Conservation (phyloP, 2,888 invertebrate species). For the Cosmia pyralina region DNA sequence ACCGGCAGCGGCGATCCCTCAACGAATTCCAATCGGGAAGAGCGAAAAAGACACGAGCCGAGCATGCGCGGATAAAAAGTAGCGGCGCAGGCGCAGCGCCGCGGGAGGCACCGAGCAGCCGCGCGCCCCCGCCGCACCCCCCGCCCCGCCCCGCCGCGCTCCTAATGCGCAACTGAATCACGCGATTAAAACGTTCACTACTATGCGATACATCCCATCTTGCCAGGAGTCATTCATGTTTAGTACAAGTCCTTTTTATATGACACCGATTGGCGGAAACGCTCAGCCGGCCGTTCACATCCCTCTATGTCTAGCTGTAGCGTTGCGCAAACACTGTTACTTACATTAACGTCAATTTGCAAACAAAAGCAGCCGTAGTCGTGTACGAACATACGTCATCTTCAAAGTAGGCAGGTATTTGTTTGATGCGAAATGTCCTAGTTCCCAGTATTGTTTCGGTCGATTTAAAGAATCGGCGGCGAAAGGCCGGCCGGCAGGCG, state of each 20-base stretch:
- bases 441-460: conserved; percentile 84
- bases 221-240: conserved; percentile 74
- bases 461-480: conserved; percentile 81
- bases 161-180: conserved; percentile 76
- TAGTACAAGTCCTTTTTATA: conserved; percentile 62
- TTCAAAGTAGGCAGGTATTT: conserved; percentile 64
- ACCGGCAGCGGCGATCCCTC: conserved; percentile 89
- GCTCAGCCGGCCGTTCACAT: conserved; percentile 43
- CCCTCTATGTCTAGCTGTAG: conserved; percentile 24
- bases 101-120: conserved; percentile 82
- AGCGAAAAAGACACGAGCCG: conserved; percentile 90
- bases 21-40: conserved; percentile 89
- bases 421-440: conserved; percentile 79
- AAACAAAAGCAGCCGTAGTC: conserved; percentile 57
- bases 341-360: conserved; percentile 52
- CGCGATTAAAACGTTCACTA: conserved; percentile 78
- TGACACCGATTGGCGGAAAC: conserved; percentile 48
- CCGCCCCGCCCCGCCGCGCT: conserved; percentile 62
- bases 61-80: conserved; percentile 87
- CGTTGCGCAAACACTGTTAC: conserved; percentile 41
- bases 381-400: conserved; percentile 58
- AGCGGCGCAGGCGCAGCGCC: conserved; percentile 80
- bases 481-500: conserved; percentile 77
- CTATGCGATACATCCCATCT: conserved; percentile 71
- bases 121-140: conserved; percentile 66